Evolutionary conservation across 2,113 vertebrate genomes (phyloP).

Genomic region (Loxodonta africana): DNA sequence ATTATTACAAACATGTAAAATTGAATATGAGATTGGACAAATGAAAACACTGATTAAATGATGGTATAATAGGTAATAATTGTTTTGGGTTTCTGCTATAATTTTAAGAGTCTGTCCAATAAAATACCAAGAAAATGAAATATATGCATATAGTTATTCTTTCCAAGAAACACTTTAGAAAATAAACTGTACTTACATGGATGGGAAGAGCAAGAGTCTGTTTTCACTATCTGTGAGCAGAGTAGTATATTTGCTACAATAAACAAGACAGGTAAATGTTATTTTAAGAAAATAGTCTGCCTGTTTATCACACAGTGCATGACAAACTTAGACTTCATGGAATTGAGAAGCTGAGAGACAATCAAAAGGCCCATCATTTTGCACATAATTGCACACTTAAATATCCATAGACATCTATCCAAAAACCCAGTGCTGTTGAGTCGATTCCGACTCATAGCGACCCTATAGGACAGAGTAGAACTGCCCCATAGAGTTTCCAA

Average conservation of each 20-base stretch:
- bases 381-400: neutral
- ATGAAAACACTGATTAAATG: constrained; percentile 28
- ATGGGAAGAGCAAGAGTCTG: constrained; percentile 91
- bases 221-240: constrained; percentile 93
- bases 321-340: neutral
- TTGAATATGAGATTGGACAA: neutral
- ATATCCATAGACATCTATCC: neutral
- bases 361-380: neutral
- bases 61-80: neutral
- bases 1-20: neutral
- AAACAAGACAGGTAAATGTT: constrained; percentile 29
- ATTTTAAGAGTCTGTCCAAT: constrained; percentile 38
- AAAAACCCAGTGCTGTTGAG: too few species aligned
- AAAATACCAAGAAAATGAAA: constrained; percentile 30
- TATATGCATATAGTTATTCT: neutral
- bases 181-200: constrained; percentile 89
- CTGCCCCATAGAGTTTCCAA: too few species aligned
- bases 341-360: neutral
- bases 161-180: constrained; percentile 16
- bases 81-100: neutral
- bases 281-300: neutral
- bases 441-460: too few species aligned
- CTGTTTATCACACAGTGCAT: neutral
- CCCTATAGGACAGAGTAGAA: too few species aligned
- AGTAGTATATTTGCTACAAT: constrained; percentile 93